Percentiles rank a stretch among this genome's conserved stretches.
Evolutionary conservation across 2,797 vertebrate genomes (phyloP).

Genomic region (Gymnoscopelus microlampas): DNA sequence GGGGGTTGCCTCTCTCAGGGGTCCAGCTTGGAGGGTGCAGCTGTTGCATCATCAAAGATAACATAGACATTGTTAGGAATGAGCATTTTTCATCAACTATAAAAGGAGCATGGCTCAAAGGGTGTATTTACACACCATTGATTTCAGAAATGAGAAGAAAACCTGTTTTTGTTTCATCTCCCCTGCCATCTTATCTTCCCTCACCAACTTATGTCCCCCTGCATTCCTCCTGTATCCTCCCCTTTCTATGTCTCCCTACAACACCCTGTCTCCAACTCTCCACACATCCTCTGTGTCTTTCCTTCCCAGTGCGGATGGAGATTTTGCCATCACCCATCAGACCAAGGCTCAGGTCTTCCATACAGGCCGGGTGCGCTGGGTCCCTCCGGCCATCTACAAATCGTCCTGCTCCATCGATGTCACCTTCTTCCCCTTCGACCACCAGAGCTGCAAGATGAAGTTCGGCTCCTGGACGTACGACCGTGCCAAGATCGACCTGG

Average conservation of each 20-base stretch:
- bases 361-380: conserved; percentile 86
- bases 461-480: conserved; percentile 94
- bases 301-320: conserved; percentile 85
- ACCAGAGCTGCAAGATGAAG: conserved; percentile 96
- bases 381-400: conserved; percentile 93
- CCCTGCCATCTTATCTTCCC: neutral
- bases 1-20: neutral
- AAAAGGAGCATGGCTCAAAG: conserved; percentile 28
- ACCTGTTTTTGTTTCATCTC: neutral
- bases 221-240: neutral
- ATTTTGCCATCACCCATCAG: conserved; percentile 92
- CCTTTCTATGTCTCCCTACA: neutral
- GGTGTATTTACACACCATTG: conserved; percentile 42
- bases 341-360: conserved; percentile 90
- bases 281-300: conserved; percentile 3
- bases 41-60: conserved; percentile 45
- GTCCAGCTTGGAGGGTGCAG: neutral
- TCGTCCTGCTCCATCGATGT: conserved; percentile 95
- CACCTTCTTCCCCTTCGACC: conserved; percentile 95
- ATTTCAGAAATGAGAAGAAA: neutral
- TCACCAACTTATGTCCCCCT: neutral
- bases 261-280: neutral
- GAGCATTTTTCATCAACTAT: conserved; percentile 46
- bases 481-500: conserved; percentile 93
- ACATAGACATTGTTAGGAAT: conserved; percentile 20